Evolutionary conservation across 2,113 vertebrate genomes (phyloP), one percentile per base, ranked within the genome.

Genomic region (Ameiurus melas): DNA sequence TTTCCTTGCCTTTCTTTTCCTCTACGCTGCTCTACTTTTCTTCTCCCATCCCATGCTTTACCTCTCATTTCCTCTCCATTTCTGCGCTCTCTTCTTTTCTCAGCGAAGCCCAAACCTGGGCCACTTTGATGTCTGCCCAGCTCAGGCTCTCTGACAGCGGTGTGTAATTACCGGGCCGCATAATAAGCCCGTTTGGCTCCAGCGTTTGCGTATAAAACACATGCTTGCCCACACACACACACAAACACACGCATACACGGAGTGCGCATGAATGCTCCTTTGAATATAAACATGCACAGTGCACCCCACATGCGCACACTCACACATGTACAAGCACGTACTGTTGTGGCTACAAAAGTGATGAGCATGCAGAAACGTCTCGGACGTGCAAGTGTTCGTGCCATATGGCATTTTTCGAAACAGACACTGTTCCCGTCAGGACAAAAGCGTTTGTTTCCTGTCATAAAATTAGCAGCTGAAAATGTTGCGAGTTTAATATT

Each of bases 61-160:
- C 25, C 27, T 51, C 66, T 68, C 68, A 55, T 47, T 51, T 77
- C 87, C 86, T 82, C 47, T 87, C 53, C 19, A 17, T 53, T 51
- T 71, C 58, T 81, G 25, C 39, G 1, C 43, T 47, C 39, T 77
- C 39, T 64, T 79, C 43, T 85, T 66, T 87, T n/a, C 82, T 87
- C 19, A 12, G 87, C 85, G 92, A 94, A 94, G 94, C 92, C 93
- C 92, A 91, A 90, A 93, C 94, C 92, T 94, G 93, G 90, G 78
- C 89, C 22, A 85, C 94, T 95, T 95, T 95, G 94, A 96, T 87
- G 90, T 92, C 66, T 90, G 88, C 87, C 58, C 87, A 53, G 39
- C 83, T 90, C 84, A 83, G 90, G 84, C 85, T 92, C 85, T 88
- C 85, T 86, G 89, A 90, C 89, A 86, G 85, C 68, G 60, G 90